Evolutionary conservation across 2,888 invertebrate genomes (phyloP).

Genomic region (Corythucha ciliata): DNA sequence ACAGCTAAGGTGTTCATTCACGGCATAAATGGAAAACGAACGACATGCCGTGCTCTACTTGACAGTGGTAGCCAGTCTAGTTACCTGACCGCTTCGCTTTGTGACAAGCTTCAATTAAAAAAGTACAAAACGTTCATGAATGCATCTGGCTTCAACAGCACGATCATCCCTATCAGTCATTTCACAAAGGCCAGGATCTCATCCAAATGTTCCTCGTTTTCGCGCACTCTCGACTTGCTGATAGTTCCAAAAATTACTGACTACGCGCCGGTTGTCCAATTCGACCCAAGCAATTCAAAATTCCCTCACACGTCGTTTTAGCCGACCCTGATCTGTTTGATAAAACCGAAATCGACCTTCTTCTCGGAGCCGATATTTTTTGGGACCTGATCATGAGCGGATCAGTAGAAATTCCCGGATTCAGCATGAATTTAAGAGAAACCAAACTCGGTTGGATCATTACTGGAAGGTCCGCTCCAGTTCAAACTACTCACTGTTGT

Average conservation of each 20-base stretch:
- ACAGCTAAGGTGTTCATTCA: constrained; percentile 28
- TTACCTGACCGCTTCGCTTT: constrained; percentile 25
- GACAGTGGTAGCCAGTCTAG: constrained; percentile 32
- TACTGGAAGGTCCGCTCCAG: constrained; percentile 16
- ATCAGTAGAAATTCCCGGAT: constrained; percentile 10
- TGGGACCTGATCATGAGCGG: constrained; percentile 26
- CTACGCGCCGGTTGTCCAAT: constrained; percentile 25
- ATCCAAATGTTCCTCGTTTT: constrained; percentile 23
- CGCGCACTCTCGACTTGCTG: constrained; percentile 22
- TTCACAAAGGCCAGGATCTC: constrained; percentile 13
- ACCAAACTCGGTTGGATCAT: constrained; percentile 31
- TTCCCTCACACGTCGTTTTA: constrained; percentile 29
- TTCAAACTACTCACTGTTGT: constrained; percentile 1
- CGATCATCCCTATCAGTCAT: constrained; percentile 11
- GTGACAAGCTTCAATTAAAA: constrained; percentile 11
- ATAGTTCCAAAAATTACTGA: constrained; percentile 32
- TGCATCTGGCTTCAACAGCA: constrained; percentile 22
- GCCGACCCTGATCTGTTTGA: constrained; percentile 30
- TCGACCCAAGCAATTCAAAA: constrained; percentile 23
- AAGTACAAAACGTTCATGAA: constrained; percentile 15
- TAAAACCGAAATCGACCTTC: constrained; percentile 29
- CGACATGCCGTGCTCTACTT: constrained; percentile 29
- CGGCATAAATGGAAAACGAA: constrained; percentile 20
- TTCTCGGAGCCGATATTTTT: constrained; percentile 31
- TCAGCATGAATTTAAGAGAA: constrained; percentile 21